Evolutionary conservation across 2,888 invertebrate species (phyloP).

Genomic region (Eumerus sabulonum): DNA sequence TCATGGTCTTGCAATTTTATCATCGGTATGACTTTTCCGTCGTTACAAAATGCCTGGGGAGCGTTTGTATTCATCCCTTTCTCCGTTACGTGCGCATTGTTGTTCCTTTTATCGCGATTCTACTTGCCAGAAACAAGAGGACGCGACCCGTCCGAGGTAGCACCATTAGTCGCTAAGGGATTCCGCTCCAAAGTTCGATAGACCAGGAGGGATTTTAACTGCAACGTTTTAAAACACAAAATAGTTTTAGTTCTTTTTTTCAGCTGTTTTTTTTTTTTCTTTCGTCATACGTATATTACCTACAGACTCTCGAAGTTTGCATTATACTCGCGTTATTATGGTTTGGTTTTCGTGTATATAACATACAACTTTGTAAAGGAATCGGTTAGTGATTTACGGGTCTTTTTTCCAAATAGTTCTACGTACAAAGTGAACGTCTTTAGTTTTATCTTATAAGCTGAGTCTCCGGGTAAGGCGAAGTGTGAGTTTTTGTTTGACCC

Average conservation of each 20-base stretch:
- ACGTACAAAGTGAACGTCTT: no score
- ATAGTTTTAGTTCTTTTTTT: not conserved
- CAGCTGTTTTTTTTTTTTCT: not conserved
- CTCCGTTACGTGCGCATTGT: slow-evolving; percentile 78
- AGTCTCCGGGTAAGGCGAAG: no score
- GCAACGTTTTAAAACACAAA: slow-evolving; percentile 2
- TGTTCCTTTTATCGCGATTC: slow-evolving; percentile 80
- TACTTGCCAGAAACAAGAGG: slow-evolving; percentile 89
- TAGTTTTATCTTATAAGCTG: no score
- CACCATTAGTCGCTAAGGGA: slow-evolving; percentile 83
- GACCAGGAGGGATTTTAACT: slow-evolving; percentile 22
- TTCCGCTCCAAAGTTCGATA: slow-evolving; percentile 80
- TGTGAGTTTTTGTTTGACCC: not conserved
- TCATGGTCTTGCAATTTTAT: slow-evolving; percentile 95
- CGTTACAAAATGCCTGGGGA: slow-evolving; percentile 83
- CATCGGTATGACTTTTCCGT: slow-evolving; percentile 89
- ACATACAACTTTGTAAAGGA: no score
- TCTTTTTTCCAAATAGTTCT: no score
- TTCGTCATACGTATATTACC: no score
- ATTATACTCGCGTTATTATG: no score
- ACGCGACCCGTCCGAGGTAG: slow-evolving; percentile 83
- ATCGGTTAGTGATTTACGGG: no score
- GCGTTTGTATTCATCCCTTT: slow-evolving; percentile 89
- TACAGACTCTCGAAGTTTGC: no score
- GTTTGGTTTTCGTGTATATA: no score